Base-by-base conservation (phyloP, 2,797 vertebrate genomes). In the Podarcis siculus region DNA sequence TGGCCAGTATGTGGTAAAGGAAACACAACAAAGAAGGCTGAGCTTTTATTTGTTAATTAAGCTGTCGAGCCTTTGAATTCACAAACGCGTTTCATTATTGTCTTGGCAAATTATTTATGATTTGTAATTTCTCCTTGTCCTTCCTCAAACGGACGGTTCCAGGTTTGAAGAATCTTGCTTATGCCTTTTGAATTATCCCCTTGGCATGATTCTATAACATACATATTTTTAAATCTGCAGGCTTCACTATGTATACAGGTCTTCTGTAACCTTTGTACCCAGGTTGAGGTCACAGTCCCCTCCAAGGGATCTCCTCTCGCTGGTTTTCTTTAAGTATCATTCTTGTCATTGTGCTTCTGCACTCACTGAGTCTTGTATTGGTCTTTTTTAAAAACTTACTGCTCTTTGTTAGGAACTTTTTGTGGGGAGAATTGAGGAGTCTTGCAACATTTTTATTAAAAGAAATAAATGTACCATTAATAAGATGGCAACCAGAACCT, bases 1-100 rank as follows among this genome's bases (percentile, higher is more conserved):
- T 89, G 90, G 90, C 81, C 85, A 72, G 37, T 66, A 75, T 45
- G 17, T n/a, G 32, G 49, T 32, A 58, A 1, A 42, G 71, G 82
- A 21, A 49, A 32, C 19, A 69, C 23, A 71, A 6, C 1, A 69
- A 67, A 21, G 72, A 79, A 80, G 85, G n/a, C 1, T 1, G 45
- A 90, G 73, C 86, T 91, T 91, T 82, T 79, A 91, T 85, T 81
- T 94, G 8, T 92, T 91, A 89, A 82, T 82, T 58, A 77, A 83
- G 87, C 76, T 86, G 4, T 27, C 45, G 92, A 92, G 75, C 39
- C 25, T 37, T 81, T 90, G 69, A 12, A 73, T 91, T 78, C 13
- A 42, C 80, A 73, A 39, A 10, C 86, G 37, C 39, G 71, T 94
- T 93, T 93, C 82, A 80, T 89, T 17, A 45, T 66, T 90, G 91